Conservation (phyloP, 2,888 invertebrate genomes). For the Hydropsyche betteni region DNA sequence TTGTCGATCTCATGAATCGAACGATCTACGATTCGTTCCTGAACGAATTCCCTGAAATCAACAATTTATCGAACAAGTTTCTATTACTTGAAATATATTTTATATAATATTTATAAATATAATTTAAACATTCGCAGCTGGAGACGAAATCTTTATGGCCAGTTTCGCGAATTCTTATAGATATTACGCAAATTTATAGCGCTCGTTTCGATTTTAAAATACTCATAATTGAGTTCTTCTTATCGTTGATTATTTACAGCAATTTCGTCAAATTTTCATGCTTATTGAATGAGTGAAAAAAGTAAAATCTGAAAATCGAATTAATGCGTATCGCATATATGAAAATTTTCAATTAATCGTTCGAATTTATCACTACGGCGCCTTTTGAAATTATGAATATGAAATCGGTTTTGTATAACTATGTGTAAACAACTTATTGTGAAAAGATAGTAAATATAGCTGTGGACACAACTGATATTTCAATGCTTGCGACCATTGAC, state of each 20-base stretch:
- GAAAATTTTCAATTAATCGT: constrained; percentile 13
- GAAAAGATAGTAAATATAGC: constrained; percentile 12
- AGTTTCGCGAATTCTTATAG: constrained; percentile 17
- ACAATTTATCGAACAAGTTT: no score
- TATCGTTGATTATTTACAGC: constrained; percentile 3
- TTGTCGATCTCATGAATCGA: no score
- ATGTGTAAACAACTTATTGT: constrained; percentile 17
- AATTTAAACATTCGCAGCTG: constrained; percentile 19
- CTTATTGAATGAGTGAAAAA: not conserved
- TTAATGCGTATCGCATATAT: not conserved
- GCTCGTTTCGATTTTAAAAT: not conserved
- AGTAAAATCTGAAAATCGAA: not conserved
- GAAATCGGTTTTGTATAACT: not conserved
- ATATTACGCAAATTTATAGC: constrained; percentile 8
- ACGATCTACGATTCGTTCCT: no score
- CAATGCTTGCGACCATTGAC: constrained; percentile 9
- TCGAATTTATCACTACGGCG: constrained; percentile 12
- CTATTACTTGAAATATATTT: no score
- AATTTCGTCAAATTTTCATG: not conserved
- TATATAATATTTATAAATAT: not conserved
- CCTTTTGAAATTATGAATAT: constrained; percentile 15
- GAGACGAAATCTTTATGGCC: constrained; percentile 11
- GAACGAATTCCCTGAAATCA: no score
- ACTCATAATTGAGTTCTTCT: constrained; percentile 27
- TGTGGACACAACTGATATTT: constrained; percentile 13